Percentiles rank a stretch among this genome's conserved stretches.
Evolutionary conservation across 2,797 vertebrate genomes (phyloP).

Genomic region (Micropoecilia bifurca): DNA sequence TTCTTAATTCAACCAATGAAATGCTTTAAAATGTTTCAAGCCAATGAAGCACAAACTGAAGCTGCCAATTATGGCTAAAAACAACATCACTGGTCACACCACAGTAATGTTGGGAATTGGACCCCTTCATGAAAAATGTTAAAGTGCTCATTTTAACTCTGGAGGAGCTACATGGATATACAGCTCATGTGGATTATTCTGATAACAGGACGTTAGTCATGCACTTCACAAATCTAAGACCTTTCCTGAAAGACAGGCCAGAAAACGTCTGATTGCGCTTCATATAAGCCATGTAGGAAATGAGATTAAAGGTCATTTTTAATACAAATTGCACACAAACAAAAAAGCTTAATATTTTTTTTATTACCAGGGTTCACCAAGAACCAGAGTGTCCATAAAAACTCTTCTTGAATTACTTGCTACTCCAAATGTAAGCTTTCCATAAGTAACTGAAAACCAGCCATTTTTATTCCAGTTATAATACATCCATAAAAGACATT

Average conservation of each 20-base stretch:
- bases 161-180: background rate
- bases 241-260: background rate
- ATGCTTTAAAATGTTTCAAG: background rate
- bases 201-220: background rate
- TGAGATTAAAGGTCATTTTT: background rate
- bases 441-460: constrained; percentile 7
- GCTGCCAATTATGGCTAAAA: background rate
- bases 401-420: constrained; percentile 1
- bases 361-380: constrained; percentile 34
- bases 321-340: constrained; percentile 17
- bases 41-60: background rate
- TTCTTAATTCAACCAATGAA: background rate
- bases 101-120: background rate
- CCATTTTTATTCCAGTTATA: background rate
- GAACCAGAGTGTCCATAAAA: constrained; percentile 31
- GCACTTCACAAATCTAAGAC: background rate
- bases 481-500: background rate
- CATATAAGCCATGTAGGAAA: background rate
- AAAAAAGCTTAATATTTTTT: constrained; percentile 26
- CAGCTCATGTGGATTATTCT: background rate
- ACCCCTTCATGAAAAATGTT: background rate
- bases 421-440: constrained; percentile 48
- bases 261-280: background rate
- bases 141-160: background rate
- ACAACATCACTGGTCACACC: background rate